These are phyloP conservation scores for Chrysopa pallens DNA, from an alignment of 1,140 invertebrate genomes.

Conservation along the genomic window DNA sequence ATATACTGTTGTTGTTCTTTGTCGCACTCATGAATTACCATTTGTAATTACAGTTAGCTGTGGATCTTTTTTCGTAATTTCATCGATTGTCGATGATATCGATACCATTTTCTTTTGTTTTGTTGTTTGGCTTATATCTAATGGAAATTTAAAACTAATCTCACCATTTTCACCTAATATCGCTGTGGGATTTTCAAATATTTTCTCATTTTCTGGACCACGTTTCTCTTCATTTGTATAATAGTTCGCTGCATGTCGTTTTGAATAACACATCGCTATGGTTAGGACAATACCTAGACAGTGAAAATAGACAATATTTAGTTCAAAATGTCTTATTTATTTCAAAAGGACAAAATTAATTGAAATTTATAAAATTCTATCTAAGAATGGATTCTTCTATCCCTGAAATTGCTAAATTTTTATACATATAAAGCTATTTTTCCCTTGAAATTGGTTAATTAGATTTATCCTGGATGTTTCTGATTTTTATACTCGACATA, in stretches of 20 bases:
- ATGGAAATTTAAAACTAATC: conserved; percentile 23
- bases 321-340: too few relatives aligned
- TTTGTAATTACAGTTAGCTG: background rate
- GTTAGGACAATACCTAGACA: conserved; percentile 28
- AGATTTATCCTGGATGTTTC: too few relatives aligned
- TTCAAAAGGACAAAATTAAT: too few relatives aligned
- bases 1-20: too few relatives aligned
- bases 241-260: conserved; percentile 45
- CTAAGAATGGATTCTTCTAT: too few relatives aligned
- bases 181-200: conserved; percentile 16
- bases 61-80: conserved; percentile 17
- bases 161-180: conserved; percentile 19
- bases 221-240: conserved; percentile 53
- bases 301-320: too few relatives aligned
- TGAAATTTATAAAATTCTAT: too few relatives aligned
- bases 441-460: too few relatives aligned
- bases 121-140: conserved; percentile 17
- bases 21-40: background rate
- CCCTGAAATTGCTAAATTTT: too few relatives aligned
- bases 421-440: too few relatives aligned
- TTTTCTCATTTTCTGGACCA: conserved; percentile 24
- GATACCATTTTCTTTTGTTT: conserved; percentile 9
- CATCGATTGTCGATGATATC: conserved; percentile 19
- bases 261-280: conserved; percentile 32
- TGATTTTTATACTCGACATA: too few relatives aligned